Base-by-base conservation (phyloP, 2,113 vertebrate genomes). In the Brienomyrus longianalis region DNA sequence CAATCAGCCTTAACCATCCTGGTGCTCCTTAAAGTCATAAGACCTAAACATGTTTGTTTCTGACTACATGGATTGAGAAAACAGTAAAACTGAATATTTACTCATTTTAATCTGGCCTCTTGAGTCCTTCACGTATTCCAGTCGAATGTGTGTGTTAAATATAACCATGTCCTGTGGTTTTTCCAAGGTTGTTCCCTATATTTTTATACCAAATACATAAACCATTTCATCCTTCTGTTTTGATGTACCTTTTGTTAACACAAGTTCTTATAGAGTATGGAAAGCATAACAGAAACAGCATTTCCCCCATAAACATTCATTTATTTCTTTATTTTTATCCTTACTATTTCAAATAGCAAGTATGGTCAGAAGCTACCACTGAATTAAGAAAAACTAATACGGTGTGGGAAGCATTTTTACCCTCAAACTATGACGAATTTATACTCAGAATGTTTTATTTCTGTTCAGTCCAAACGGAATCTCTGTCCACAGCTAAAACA, bases 71-170 rank as follows among this genome's bases (percentile, higher is more conserved):
- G 35, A 43, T 19, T 70, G 27, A 80, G 74, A 43, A 43, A 19
- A 39, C 35, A 19, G 74, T 35, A 27, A 70, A 31, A 70, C 27
- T 70, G 62, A 70, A 70, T 31, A 70, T 23, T 66, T 83, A 13
- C 39, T 50, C 83, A 86, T 50, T 86, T 48, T 51, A 51, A 51
- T 27, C 45, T 27, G 43, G 39, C 47, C 83, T 86, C 35, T 50
- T 50, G 83, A 86, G 45, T 21, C 83, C 83, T 86, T 86, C 83
- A 86, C 27, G 83, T 86, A 86, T 86, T 86, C 83, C 83, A 86
- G 45, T 86, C 48, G 0, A 50, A 45, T n/a, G 47, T 86, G 43
- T 86, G 43, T 23, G 13, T 50, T 51, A 6, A 86, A 51, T 86
- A 50, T 86, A 27, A 48, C 11, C 83, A n/a, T 48, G 21, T 85